These are phyloP conservation scores for Myotis brandtii DNA, from an alignment of 2,113 vertebrate species.

Conservation along the genomic window DNA sequence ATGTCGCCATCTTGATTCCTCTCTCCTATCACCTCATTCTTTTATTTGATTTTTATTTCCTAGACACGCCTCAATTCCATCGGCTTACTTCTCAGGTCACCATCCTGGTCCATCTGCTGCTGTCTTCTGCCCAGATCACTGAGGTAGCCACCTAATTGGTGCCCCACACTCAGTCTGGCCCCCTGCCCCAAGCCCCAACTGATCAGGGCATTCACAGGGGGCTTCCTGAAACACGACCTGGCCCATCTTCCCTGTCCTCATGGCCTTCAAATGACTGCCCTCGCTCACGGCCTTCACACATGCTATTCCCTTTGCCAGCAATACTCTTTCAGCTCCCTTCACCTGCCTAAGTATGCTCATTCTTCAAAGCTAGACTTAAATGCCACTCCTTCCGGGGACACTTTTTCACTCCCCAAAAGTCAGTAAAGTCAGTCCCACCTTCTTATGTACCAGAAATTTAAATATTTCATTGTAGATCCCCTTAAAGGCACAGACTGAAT, in stretches of 20 bases:
- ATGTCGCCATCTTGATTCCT: too few relatives aligned
- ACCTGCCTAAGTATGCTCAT: accelerated
- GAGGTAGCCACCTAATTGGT: neutral
- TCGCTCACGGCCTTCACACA: neutral
- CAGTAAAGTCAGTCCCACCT: neutral
- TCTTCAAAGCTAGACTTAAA: neutral
- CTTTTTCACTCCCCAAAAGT: neutral
- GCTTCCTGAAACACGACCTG: neutral
- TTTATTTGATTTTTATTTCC: neutral
- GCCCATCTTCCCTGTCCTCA: accelerated
- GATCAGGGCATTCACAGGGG: accelerated
- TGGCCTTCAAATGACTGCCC: neutral
- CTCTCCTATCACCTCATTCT: neutral
- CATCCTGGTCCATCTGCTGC: accelerated
- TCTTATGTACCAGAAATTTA: neutral
- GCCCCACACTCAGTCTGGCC: neutral
- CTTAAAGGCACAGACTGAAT: neutral
- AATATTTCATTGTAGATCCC: neutral
- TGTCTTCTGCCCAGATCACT: neutral
- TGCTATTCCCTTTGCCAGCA: neutral
- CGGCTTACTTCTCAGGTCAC: neutral
- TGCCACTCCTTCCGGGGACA: neutral
- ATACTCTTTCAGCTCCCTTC: neutral
- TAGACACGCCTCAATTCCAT: neutral
- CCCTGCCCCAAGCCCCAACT: neutral